phyloP scores from a whole-genome alignment of 2,888 invertebrate genomes.

The Orchestes rusci region DNA sequence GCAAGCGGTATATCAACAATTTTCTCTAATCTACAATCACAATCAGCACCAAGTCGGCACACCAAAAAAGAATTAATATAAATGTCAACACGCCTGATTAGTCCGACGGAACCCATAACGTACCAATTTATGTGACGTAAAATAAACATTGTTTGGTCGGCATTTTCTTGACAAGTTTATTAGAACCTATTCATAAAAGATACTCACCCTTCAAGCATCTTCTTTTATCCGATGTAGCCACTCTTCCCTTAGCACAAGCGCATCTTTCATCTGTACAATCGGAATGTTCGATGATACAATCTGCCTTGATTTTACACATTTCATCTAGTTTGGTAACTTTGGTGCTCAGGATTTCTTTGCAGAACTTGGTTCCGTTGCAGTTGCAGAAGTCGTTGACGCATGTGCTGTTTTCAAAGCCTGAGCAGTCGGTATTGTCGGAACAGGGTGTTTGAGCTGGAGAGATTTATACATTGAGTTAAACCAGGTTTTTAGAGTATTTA shows the following conservation, averaged over 20 bases:
- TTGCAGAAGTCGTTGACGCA: conserved; percentile 27
- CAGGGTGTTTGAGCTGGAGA: conserved; percentile 24
- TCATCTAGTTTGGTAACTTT: conserved; percentile 33
- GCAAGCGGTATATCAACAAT: too few relatives aligned
- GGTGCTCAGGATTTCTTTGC: conserved; percentile 13
- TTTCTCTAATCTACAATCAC: too few relatives aligned
- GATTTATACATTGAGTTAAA: background rate
- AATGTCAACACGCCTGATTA: too few relatives aligned
- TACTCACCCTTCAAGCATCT: conserved; percentile 34
- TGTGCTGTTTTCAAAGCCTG: conserved; percentile 18
- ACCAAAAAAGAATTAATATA: too few relatives aligned
- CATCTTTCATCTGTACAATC: conserved; percentile 30
- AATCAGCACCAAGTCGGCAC: too few relatives aligned
- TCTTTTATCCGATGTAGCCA: conserved; percentile 29
- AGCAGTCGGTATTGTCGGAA: conserved; percentile 26
- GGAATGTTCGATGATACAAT: conserved; percentile 33
- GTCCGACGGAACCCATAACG: too few relatives aligned
- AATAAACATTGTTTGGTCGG: too few relatives aligned
- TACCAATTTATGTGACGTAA: too few relatives aligned
- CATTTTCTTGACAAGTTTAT: too few relatives aligned
- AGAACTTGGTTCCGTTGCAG: conserved; percentile 26
- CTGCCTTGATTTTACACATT: conserved; percentile 26
- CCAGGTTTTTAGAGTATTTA: too few relatives aligned
- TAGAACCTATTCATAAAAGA: too few relatives aligned
- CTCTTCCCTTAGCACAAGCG: conserved; percentile 28